Base-by-base conservation (phyloP, 2,113 vertebrate genomes). In the Ictalurus furcatus region DNA sequence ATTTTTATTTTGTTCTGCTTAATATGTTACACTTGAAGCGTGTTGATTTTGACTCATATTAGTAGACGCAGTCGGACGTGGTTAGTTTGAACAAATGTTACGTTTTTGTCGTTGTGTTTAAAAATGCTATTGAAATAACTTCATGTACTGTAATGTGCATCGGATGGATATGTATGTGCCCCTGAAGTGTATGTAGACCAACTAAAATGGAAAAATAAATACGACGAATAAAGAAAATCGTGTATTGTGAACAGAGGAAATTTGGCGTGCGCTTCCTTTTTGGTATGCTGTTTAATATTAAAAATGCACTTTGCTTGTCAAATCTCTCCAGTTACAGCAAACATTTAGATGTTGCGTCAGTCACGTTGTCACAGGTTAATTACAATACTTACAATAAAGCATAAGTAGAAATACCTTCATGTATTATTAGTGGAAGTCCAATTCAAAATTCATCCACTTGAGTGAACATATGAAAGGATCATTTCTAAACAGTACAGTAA, bases 181-280 rank as follows among this genome's bases (percentile, higher is more conserved):
- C 82, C 88, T 90, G 90, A 91, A 91, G 86, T 87, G 79, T 89
- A 93, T 93, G 92, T 95, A 94, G 91, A 94, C 93, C 91, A 92
- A 59, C 93, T 94, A 92, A 92, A 95, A 94, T 92, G 21, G 19
- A 89, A 90, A 93, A 94, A 92, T 94, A 94, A 94, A 93, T 94
- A 92, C 92, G 91, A 83, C 91, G 90, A 94, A 93, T 94, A 94
- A 94, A 95, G 84, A 59, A 56, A 67, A 78, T 86, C 91, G 86
- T 92, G 91, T 91, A 92, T 93, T 94, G 91, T 93, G 93, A 91
- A 87, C 91, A 85, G 48, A 87, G 30, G 4, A 4, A 52, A 84
- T 21, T 67, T 8, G 19, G 74, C 63, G 30, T 76, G 19, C 54
- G 58, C 59, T 52, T 11, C 61, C 6, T 48, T 71, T 71, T 73